Evolutionary conservation across 2,888 invertebrate species (phyloP).

Genomic region (Caenorhabditis sinica): DNA sequence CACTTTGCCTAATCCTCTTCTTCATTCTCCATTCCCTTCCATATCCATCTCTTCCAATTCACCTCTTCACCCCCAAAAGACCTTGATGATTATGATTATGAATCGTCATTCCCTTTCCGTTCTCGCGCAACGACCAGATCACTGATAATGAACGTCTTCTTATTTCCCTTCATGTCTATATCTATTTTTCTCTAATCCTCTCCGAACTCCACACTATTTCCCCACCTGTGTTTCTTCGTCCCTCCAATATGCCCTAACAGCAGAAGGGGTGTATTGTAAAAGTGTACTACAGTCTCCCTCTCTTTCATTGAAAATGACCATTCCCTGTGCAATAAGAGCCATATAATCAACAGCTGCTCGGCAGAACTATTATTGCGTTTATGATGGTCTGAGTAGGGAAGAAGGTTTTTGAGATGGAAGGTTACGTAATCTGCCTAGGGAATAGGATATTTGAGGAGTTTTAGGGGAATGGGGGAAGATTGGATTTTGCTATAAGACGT

Average conservation of each 20-base stretch:
- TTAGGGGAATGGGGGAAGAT: no score
- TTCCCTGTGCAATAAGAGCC: conserved; percentile 23
- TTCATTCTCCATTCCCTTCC: conserved; percentile 17
- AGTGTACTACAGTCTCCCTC: conserved; percentile 50
- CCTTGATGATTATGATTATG: conserved; percentile 51
- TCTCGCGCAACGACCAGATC: conserved; percentile 24
- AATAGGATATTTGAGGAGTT: not conserved
- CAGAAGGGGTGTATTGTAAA: conserved; percentile 17
- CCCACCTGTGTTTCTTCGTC: conserved; percentile 1
- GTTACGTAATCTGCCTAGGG: conserved; percentile 13
- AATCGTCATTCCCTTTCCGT: not conserved
- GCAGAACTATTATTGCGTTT: conserved; percentile 34
- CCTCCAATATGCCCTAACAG: not conserved
- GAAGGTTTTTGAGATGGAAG: no score
- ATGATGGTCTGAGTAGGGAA: not conserved
- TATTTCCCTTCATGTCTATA: no score
- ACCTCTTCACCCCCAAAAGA: conserved; percentile 16
- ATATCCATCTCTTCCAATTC: conserved; percentile 16
- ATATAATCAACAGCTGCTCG: conserved; percentile 18
- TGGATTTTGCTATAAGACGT: no score
- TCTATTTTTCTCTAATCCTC: conserved; percentile 27
- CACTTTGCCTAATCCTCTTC: conserved; percentile 23
- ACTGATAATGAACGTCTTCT: conserved; percentile 55
- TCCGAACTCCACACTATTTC: not conserved
- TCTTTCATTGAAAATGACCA: conserved; percentile 6